These are phyloP conservation scores for Manacus vitellinus DNA, from an alignment of 2,113 vertebrate genomes.

Conservation along the genomic window DNA sequence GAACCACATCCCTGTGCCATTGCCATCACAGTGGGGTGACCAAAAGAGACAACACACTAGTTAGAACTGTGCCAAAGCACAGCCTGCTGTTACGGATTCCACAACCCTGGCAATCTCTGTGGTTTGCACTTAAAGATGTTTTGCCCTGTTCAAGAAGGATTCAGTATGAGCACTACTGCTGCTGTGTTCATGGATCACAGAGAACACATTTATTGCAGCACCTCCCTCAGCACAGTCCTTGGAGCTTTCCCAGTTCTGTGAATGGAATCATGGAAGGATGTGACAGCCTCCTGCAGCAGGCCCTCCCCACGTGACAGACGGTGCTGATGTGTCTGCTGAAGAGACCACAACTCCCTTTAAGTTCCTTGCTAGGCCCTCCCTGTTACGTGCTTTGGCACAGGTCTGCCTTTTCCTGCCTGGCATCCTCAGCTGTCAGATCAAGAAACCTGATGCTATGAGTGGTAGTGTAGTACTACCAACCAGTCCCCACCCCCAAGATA, in stretches of 20 bases:
- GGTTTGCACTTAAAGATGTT: background rate
- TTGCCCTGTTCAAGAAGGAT: background rate
- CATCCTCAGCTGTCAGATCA: background rate
- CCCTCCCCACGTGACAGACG: background rate
- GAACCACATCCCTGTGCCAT: background rate
- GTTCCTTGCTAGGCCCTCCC: background rate
- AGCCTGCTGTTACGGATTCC: background rate
- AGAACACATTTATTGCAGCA: background rate
- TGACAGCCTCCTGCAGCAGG: background rate
- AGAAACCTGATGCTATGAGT: background rate
- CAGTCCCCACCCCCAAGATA: background rate
- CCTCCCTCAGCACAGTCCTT: background rate
- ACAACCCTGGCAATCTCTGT: background rate
- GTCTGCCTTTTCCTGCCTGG: background rate
- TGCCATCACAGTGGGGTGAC: background rate
- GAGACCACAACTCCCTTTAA: background rate
- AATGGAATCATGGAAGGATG: background rate
- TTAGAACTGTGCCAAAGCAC: background rate
- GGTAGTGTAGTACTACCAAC: background rate
- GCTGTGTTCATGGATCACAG: background rate
- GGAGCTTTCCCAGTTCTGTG: background rate
- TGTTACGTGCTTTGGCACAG: background rate
- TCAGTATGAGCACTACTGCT: background rate
- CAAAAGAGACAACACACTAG: background rate
- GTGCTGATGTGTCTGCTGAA: background rate